These are phyloP conservation scores for Centropristis striata DNA, from an alignment of 2,113 vertebrate genomes.

Conservation along the genomic window DNA sequence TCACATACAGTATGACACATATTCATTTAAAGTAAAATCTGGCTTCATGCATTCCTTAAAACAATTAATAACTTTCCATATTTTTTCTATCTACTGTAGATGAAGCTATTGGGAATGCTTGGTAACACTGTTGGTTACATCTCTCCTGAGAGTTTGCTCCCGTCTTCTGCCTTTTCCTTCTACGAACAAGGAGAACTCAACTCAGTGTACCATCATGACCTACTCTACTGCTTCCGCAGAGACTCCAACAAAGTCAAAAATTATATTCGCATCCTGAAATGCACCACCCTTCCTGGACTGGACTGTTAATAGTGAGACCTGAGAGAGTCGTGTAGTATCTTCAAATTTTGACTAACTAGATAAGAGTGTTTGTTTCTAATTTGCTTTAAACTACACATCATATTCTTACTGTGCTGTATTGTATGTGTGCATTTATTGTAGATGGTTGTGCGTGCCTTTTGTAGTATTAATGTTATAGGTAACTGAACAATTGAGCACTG, in stretches of 20 bases:
- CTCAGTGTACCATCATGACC: constrained; percentile 78
- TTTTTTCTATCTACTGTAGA: constrained; percentile 63
- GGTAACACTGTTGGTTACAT: constrained; percentile 74
- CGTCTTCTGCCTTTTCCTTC: constrained; percentile 53
- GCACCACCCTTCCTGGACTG: constrained; percentile 76
- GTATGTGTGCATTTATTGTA: not conserved
- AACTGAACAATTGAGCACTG: not conserved
- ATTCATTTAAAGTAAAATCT: too few relatives aligned
- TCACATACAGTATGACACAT: too few relatives aligned
- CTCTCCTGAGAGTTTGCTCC: constrained; percentile 62
- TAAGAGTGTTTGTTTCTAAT: not conserved
- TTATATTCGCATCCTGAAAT: constrained; percentile 84
- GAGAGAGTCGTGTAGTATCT: not conserved
- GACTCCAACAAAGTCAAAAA: constrained; percentile 86
- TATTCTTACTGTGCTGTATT: not conserved
- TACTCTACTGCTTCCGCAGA: constrained; percentile 86
- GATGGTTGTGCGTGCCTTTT: not conserved
- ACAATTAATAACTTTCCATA: not conserved
- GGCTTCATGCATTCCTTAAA: not conserved
- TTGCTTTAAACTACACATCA: not conserved
- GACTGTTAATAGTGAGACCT: constrained; percentile 52
- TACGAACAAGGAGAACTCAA: constrained; percentile 68
- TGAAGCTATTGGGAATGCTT: constrained; percentile 83
- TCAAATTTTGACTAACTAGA: not conserved
- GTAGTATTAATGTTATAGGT: not conserved